A percentile compares a stretch with the other conserved stretches of the same genome.
These are phyloP conservation scores for Lacanobia oleracea DNA, from an alignment of 2,888 invertebrate species.

Conservation along the genomic window DNA sequence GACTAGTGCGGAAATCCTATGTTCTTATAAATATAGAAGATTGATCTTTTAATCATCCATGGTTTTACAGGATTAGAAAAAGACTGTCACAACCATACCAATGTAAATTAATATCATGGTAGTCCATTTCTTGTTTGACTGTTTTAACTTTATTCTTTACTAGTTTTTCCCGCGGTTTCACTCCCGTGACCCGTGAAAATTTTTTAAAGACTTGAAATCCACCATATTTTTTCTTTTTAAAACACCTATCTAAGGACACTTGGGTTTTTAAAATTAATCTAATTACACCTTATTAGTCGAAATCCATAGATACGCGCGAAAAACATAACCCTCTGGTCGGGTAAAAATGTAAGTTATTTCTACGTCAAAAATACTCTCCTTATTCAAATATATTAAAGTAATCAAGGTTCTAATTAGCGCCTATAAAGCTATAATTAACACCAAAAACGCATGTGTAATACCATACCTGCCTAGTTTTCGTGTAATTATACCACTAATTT, in stretches of 20 bases:
- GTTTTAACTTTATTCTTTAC: neutral
- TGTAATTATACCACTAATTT: conserved; percentile 33
- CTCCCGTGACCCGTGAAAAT: too few relatives aligned
- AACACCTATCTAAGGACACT: too few relatives aligned
- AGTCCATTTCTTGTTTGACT: neutral
- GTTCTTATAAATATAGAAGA: conserved; percentile 39
- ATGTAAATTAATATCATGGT: neutral
- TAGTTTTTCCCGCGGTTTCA: too few relatives aligned
- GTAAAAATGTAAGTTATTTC: neutral
- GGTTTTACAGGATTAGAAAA: conserved; percentile 7
- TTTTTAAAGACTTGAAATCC: too few relatives aligned
- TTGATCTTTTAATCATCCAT: conserved; percentile 36
- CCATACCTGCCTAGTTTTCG: conserved; percentile 6
- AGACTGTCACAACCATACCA: neutral
- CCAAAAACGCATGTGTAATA: conserved; percentile 15
- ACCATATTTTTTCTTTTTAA: too few relatives aligned
- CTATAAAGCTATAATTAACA: conserved; percentile 8
- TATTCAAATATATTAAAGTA: conserved; percentile 18
- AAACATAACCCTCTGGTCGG: too few relatives aligned
- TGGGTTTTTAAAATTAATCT: too few relatives aligned
- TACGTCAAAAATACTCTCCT: neutral
- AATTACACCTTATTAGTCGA: too few relatives aligned
- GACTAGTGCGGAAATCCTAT: conserved; percentile 49
- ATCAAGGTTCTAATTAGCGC: conserved; percentile 16
- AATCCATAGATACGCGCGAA: too few relatives aligned